Evolutionary conservation across 2,888 invertebrate genomes (phyloP).

Genomic region (Metopia argyrocephala): DNA sequence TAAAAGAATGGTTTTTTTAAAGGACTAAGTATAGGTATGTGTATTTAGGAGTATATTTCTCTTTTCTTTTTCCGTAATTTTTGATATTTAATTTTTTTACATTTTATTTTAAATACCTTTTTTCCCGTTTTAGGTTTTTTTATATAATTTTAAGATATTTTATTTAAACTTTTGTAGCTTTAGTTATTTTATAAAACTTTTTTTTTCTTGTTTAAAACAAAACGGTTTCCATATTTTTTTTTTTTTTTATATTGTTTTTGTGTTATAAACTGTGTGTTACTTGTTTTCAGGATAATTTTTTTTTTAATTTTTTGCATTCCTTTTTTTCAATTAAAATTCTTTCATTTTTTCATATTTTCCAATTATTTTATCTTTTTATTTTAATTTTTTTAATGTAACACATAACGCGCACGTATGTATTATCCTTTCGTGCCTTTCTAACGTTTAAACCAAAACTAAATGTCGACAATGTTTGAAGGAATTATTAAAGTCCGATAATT

Average conservation of each 20-base stretch:
- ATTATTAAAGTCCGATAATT: conserved; percentile 63
- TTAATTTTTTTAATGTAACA: conserved; percentile 44
- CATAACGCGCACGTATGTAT: conserved; percentile 74
- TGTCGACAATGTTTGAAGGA: conserved; percentile 52
- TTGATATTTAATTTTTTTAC: conserved; percentile 29
- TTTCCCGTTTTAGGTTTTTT: not conserved
- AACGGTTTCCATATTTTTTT: conserved; percentile 3
- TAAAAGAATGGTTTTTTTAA: not conserved
- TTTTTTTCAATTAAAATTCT: conserved; percentile 23
- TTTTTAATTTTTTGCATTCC: conserved; percentile 17
- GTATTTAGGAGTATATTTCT: conserved; percentile 10
- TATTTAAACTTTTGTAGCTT: not conserved
- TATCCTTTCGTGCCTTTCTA: conserved; percentile 77
- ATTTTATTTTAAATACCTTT: conserved; percentile 3
- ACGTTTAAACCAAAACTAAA: conserved; percentile 77
- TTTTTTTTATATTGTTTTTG: conserved; percentile 9
- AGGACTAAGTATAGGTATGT: not conserved
- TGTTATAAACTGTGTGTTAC: not conserved
- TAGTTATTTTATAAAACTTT: conserved; percentile 2
- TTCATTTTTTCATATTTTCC: conserved; percentile 13
- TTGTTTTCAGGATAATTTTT: not conserved
- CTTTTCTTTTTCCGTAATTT: conserved; percentile 46
- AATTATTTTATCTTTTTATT: conserved; percentile 39
- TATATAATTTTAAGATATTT: not conserved
- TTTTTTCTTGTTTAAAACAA: not conserved